phyloP scores from a whole-genome alignment of 2,797 vertebrate genomes.

The Helostoma temminkii region DNA sequence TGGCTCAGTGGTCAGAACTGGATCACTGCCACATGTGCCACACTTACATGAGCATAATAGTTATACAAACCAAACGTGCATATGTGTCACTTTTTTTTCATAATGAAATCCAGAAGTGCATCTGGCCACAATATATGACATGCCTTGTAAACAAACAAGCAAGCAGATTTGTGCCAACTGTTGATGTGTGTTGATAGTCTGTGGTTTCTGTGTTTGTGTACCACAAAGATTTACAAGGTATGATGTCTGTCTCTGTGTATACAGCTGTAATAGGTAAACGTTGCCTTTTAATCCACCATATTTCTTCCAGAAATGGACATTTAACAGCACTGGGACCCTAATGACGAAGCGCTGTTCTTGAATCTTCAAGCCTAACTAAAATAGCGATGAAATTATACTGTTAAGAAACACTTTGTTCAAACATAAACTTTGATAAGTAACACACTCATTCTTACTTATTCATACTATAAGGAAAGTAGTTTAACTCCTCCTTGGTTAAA shows the following conservation, averaged over 20 bases:
- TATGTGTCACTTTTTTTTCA: conserved; percentile 23
- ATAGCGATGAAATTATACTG: too few species aligned
- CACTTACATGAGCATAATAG: not conserved
- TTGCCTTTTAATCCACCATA: not conserved
- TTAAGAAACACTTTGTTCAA: too few species aligned
- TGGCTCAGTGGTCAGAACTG: conserved; percentile 28
- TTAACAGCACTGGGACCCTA: too few species aligned
- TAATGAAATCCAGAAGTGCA: conserved; percentile 38
- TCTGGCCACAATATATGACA: conserved; percentile 40
- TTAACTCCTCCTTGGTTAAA: too few species aligned
- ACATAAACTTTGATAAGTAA: too few species aligned
- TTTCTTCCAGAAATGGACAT: not conserved
- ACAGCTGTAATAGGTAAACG: not conserved
- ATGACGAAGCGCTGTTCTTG: too few species aligned
- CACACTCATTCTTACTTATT: too few species aligned
- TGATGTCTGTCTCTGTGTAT: not conserved
- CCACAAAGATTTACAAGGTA: conserved; percentile 12
- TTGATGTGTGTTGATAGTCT: not conserved
- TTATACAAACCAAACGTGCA: conserved; percentile 13
- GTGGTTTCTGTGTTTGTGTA: conserved; percentile 8
- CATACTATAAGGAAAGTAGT: not conserved
- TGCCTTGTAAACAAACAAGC: not conserved
- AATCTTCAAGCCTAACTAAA: too few species aligned
- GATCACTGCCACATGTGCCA: conserved; percentile 14
- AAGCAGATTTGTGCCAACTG: not conserved